Base-by-base conservation (phyloP, 1,140 invertebrate genomes). In the Magallana ariakensis region DNA sequence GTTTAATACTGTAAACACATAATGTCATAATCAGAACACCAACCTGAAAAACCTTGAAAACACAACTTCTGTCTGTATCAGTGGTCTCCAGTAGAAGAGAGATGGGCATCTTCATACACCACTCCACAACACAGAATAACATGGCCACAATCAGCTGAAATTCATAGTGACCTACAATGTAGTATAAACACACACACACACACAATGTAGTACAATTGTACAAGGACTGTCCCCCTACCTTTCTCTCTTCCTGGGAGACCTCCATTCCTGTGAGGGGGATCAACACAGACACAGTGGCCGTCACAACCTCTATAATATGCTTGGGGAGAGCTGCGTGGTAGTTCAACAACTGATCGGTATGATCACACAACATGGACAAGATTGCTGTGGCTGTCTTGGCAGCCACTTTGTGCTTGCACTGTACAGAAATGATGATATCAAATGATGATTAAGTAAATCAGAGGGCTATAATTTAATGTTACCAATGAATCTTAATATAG, bases 91-190 rank as follows among this genome's bases (percentile, higher is more conserved):
- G 91, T 7, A 96, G 93, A n/a, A 95, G 92, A 33, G 94, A 87
- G 9, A 95, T 90, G 0, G 96, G 96, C 89, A 97, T 95, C 89
- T 95, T 95, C 96, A 99, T 98, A 85, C 98, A 98, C 97, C 98
- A 99, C 95, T 99, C 98, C 0, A 97, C 97, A 56, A 99, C 95
- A 93, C 97, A 98, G 85, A 99, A 96, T 90, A 99, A 96, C 91
- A 99, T 96, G 0, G 97, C 97, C 22, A 98, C 97, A 0, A 97
- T 96, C 55, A 98, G 95, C 89, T 92, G 88, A 16, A 82, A 82
- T 26, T 26, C 66, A 75, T 10, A 75, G 66, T 26, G 33, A 33
- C 33, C 33, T 46, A 46, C 5, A 5, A 2, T 46, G 1, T 46
- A 46, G 3, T 46, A 46, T n/a, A n/a, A n/a, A n/a, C 33, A 0